A percentile compares a stretch with the other conserved stretches of the same genome.
phyloP scores from a whole-genome alignment of 2,113 vertebrate species.

The Mustela lutreola region DNA sequence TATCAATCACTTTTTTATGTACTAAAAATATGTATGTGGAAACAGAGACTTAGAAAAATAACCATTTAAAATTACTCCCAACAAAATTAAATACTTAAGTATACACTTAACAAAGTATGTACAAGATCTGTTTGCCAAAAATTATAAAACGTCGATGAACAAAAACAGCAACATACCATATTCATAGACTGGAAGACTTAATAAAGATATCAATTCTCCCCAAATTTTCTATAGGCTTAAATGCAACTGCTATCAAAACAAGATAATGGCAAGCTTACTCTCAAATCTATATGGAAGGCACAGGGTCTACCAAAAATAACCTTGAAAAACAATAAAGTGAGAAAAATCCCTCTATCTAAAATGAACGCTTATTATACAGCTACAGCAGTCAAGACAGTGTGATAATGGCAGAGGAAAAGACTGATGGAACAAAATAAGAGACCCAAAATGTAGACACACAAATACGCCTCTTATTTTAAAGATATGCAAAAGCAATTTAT shows the following conservation, averaged over 20 bases:
- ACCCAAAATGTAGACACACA: not conserved
- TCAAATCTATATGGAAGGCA: slow-evolving; percentile 4
- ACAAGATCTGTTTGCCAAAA: not conserved
- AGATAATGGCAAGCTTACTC: not conserved
- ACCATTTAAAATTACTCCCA: not conserved
- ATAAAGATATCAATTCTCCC: not conserved
- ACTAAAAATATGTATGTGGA: not conserved
- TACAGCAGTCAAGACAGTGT: not conserved
- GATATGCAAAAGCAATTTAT: not conserved
- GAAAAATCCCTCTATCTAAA: not conserved
- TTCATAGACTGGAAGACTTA: not conserved
- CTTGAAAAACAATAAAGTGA: not conserved
- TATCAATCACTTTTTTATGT: not conserved
- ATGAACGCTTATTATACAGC: not conserved
- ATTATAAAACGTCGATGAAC: not conserved
- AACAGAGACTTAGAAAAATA: slow-evolving; percentile 2
- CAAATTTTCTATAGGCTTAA: not conserved
- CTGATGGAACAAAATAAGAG: not conserved
- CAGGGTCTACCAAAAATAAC: not conserved
- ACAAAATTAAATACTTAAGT: not conserved
- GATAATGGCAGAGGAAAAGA: not conserved
- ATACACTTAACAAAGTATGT: not conserved
- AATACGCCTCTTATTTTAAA: not conserved
- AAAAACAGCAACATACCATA: not conserved
- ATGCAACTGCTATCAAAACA: not conserved